Conservation (phyloP, 2,113 vertebrate genomes). For the Ascaphus truei region DNA sequence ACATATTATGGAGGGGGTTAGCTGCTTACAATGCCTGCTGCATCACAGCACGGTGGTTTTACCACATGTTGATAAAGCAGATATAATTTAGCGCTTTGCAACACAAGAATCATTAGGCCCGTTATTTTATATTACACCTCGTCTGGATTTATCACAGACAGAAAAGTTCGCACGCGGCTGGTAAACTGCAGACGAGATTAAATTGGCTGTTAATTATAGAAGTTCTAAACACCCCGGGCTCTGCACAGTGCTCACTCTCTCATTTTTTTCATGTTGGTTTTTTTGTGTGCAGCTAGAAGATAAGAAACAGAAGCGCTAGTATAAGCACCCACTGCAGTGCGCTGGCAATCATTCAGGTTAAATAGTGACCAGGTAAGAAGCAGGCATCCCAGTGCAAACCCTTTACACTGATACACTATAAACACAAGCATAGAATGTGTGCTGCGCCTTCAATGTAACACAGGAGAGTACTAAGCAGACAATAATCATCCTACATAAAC, state of each 20-base stretch:
- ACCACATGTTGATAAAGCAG: constrained; percentile 24
- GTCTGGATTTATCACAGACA: constrained; percentile 28
- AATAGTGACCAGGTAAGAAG: background rate
- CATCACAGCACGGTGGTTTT: background rate
- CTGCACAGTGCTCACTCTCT: background rate
- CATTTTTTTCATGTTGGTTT: background rate
- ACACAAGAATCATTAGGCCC: constrained; percentile 22
- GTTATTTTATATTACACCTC: constrained; percentile 30
- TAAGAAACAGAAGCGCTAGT: background rate
- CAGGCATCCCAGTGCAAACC: too few species aligned
- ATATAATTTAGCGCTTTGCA: constrained; percentile 22
- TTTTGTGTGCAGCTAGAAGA: background rate
- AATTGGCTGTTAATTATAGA: constrained; percentile 34
- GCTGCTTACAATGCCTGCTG: background rate
- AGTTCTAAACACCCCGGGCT: constrained; percentile 24
- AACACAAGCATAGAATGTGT: too few species aligned
- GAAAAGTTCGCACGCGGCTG: constrained; percentile 10
- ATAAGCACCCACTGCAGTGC: background rate
- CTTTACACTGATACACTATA: too few species aligned
- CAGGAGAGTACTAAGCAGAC: too few species aligned
- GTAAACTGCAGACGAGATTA: constrained; percentile 23
- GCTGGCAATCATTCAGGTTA: background rate
- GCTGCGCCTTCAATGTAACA: too few species aligned
- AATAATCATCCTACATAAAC: too few species aligned
- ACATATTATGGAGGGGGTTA: background rate